These are phyloP conservation scores for Quadroppia sp. DNA, from an alignment of 2,888 invertebrate genomes.

Conservation along the genomic window DNA sequence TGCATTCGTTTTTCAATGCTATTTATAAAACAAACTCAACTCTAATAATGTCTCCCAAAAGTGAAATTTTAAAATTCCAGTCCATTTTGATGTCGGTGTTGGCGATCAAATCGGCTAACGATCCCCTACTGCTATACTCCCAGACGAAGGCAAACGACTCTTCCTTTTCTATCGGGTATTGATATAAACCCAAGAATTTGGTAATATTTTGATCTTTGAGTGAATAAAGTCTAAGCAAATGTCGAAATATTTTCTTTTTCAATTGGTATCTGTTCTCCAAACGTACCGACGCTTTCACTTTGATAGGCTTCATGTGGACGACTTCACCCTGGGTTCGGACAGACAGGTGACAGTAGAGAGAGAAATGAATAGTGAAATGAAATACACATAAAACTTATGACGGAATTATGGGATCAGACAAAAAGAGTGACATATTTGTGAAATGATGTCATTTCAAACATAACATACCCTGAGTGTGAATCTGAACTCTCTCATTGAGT, in stretches of 20 bases:
- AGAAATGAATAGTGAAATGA: not conserved
- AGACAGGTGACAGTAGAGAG: not conserved
- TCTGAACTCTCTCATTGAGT: too few species aligned
- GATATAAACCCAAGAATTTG: slow-evolving; percentile 6
- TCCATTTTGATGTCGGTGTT: slow-evolving; percentile 88
- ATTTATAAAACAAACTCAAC: not conserved
- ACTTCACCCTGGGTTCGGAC: not conserved
- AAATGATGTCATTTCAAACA: too few species aligned
- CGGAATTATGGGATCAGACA: too few species aligned
- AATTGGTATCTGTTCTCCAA: not conserved
- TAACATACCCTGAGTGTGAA: too few species aligned
- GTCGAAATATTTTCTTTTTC: not conserved
- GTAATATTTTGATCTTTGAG: slow-evolving; percentile 14
- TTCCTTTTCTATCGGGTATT: not conserved
- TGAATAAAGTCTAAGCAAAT: not conserved
- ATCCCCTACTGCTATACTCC: slow-evolving; percentile 82
- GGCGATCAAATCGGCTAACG: slow-evolving; percentile 77
- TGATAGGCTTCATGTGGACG: not conserved
- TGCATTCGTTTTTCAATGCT: not conserved
- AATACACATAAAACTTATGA: too few species aligned
- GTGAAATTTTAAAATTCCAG: slow-evolving; percentile 89
- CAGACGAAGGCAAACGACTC: slow-evolving; percentile 58
- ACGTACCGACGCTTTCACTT: not conserved
- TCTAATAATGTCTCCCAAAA: slow-evolving; percentile 73
- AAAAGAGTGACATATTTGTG: not conserved